Percentiles rank a stretch among this genome's conserved stretches.
Conservation (phyloP, 2,113 vertebrate genomes). For the Limanda limanda region DNA sequence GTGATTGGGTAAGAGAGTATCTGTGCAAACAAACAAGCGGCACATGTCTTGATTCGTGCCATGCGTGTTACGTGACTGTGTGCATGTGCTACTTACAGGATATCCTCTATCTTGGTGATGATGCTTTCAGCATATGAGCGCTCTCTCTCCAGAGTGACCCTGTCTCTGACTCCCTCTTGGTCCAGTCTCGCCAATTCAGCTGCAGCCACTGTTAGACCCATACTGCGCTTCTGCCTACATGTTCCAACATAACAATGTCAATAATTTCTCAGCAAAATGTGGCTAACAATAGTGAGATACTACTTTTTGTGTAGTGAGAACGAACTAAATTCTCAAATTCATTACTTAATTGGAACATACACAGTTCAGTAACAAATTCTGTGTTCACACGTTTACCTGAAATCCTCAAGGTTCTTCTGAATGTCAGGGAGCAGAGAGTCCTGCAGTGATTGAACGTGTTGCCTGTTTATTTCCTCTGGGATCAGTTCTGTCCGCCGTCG, state of each 20-base stretch:
- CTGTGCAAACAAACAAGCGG: not conserved
- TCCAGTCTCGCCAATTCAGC: slow-evolving; percentile 90
- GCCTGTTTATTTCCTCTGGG: slow-evolving; percentile 94
- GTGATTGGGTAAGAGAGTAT: not conserved
- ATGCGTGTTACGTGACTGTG: not conserved
- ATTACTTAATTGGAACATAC: not conserved
- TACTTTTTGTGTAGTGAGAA: not conserved
- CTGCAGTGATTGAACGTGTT: slow-evolving; percentile 93
- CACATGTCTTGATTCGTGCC: not conserved
- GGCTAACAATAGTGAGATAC: not conserved
- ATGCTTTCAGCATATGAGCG: slow-evolving; percentile 93
- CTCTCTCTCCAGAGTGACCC: slow-evolving; percentile 89
- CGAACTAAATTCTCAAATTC: not conserved
- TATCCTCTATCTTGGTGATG: slow-evolving; percentile 91
- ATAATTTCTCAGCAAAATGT: not conserved
- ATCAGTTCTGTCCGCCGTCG: slow-evolving; percentile 91
- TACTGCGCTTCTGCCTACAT: slow-evolving; percentile 94
- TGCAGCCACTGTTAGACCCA: slow-evolving; percentile 95
- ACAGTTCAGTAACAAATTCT: not conserved
- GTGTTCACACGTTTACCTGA: slow-evolving; percentile 82
- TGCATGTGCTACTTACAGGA: slow-evolving; percentile 88
- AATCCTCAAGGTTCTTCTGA: slow-evolving; percentile 94
- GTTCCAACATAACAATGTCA: not conserved
- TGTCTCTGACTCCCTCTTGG: slow-evolving; percentile 88
- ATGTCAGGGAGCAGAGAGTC: slow-evolving; percentile 91